phyloP scores from a whole-genome alignment of 2,797 vertebrate species.

The Heterohyrax brucei region DNA sequence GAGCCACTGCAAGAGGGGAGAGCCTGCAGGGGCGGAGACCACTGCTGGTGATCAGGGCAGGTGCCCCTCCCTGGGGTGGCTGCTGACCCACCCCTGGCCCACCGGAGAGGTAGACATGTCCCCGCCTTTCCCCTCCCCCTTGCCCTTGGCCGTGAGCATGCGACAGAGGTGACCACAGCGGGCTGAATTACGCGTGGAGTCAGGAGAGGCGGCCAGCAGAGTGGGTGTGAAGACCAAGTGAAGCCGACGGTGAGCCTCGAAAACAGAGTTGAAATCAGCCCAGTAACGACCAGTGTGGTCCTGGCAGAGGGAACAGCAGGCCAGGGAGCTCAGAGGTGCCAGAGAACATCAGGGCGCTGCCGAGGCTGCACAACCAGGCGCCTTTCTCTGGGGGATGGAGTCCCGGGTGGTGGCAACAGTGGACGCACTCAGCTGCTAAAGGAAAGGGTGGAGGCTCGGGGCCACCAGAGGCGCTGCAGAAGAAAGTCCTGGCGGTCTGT shows the following conservation, averaged over 20 bases:
- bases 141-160: not conserved
- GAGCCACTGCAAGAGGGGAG: not conserved
- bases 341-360: not conserved
- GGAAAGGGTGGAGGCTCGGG: too few species aligned
- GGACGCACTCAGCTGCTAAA: too few species aligned
- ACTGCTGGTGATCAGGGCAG: not conserved
- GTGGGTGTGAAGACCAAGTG: not conserved
- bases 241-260: not conserved
- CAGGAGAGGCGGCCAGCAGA: not conserved
- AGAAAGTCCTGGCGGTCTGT: too few species aligned
- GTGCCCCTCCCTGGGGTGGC: not conserved
- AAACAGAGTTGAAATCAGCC: not conserved
- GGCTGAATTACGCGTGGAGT: not conserved
- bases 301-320: constrained; percentile 1
- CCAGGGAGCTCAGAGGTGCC: not conserved
- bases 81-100: not conserved
- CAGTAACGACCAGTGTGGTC: not conserved
- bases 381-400: not conserved
- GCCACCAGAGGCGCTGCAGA: too few species aligned
- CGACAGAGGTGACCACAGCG: not conserved
- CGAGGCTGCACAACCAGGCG: not conserved
- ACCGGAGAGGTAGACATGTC: not conserved
- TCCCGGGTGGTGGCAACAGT: too few species aligned
- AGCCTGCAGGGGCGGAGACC: not conserved
- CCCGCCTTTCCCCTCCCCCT: not conserved